Evolutionary conservation across 2,888 invertebrate genomes (phyloP), one percentile per base, ranked within the genome.

Genomic region (Rhagium mordax): DNA sequence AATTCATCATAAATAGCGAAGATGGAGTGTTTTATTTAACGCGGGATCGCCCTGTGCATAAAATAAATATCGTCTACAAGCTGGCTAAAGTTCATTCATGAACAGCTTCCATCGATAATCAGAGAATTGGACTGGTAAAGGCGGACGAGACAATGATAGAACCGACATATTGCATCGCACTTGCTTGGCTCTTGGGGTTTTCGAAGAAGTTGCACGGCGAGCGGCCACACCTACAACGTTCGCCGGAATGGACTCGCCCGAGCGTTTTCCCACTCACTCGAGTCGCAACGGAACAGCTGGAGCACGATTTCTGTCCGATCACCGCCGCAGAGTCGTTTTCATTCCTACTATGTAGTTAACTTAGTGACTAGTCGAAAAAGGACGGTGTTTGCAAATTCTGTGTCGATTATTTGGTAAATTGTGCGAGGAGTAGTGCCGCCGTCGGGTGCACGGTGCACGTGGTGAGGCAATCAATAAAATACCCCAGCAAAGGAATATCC

Each of bases 191-290:
- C 1, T n/a, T n/a, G 0, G n/a, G n/a, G n/a, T 41, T 41, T 41
- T 41, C 41, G 41, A 41, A 41, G n/a, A 41, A 41, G 16, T 2
- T 6, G 47, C 10, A n/a, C n/a, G 10, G 18, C 3, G 4, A 24
- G 18, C 67, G 67, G 18, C 67, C 67, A 67, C 67, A 55, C 67
- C 80, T 74, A 70, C 27, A 18, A 51, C 47, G 53, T 48, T 62
- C 70, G 27, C 7, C 48, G 66, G 18, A 79, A 77, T 81, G 79
- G 81, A 80, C 69, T 72, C 71, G 78, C 77, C 81, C 80, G 10
- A 66, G 60, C 74, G 64, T 64, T 75, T 72, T 75, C 78, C 80
- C 79, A 78, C 81, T 78, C 67, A 48, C 41, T 64, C 57, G 67
- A 21, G 47, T 57, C 57, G 13, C 41, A 47, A 47, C 20, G 15